A percentile compares a stretch with the other conserved stretches of the same genome.
These are phyloP conservation scores for Seriola quinqueradiata DNA, from an alignment of 2,113 vertebrate species.

Conservation along the genomic window DNA sequence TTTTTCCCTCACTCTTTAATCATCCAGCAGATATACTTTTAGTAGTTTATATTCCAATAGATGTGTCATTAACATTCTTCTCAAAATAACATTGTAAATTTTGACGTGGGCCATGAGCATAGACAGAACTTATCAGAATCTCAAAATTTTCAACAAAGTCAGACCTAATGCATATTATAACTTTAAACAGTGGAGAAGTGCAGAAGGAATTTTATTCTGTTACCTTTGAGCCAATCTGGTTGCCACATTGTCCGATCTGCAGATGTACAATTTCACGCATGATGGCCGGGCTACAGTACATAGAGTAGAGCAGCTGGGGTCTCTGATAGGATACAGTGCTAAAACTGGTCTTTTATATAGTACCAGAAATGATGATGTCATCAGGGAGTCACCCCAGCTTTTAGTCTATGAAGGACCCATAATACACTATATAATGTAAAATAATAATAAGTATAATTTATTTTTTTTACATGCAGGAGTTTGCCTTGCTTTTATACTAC, in stretches of 20 bases:
- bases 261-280: slow-evolving; percentile 99
- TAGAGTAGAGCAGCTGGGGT: slow-evolving; percentile 63
- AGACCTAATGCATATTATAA: background rate
- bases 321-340: slow-evolving; percentile 49
- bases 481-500: background rate
- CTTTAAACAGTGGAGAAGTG: background rate
- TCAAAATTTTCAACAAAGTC: background rate
- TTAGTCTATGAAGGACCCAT: background rate
- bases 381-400: slow-evolving; percentile 49
- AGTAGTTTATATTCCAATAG: background rate
- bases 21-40: background rate
- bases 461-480: background rate
- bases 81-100: background rate
- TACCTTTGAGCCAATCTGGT: slow-evolving; percentile 98
- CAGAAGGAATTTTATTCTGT: slow-evolving; percentile 20
- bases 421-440: background rate
- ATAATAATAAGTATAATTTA: background rate
- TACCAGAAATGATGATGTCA: slow-evolving; percentile 78
- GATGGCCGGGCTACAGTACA: slow-evolving; percentile 65
- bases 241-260: slow-evolving; percentile 98
- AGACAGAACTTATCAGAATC: background rate
- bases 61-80: background rate
- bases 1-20: too few species aligned
- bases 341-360: slow-evolving; percentile 66
- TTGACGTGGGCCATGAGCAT: background rate